These are phyloP conservation scores for Nephrotoma guestfalica DNA, from an alignment of 2,888 invertebrate genomes.

Conservation along the genomic window DNA sequence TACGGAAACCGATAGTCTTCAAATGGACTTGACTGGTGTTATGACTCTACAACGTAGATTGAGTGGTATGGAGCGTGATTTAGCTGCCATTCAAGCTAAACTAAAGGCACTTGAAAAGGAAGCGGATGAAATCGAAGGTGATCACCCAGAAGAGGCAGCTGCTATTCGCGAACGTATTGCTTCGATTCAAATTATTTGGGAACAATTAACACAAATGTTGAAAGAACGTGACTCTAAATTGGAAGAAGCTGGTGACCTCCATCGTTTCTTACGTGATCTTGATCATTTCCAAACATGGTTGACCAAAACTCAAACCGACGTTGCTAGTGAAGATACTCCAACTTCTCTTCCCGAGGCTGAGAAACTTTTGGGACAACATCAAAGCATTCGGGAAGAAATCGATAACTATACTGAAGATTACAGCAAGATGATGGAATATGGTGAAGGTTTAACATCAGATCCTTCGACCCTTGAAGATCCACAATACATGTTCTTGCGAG, in stretches of 20 bases:
- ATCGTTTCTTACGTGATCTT: constrained; percentile 92
- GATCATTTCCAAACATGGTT: constrained; percentile 99
- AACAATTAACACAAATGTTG: constrained; percentile 89
- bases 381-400: constrained; percentile 97
- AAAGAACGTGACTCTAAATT: constrained; percentile 96
- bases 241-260: constrained; percentile 97
- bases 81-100: constrained; percentile 97
- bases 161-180: constrained; percentile 79
- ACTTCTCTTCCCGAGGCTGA: constrained; percentile 91
- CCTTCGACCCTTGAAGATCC: constrained; percentile 86
- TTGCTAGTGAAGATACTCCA: constrained; percentile 92
- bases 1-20: constrained; percentile 93
- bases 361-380: constrained; percentile 91
- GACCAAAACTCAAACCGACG: constrained; percentile 97
- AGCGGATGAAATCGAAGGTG: constrained; percentile 78
- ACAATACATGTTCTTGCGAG: constrained; percentile 99
- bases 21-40: constrained; percentile 96
- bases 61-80: constrained; percentile 96
- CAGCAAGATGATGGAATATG: constrained; percentile 99
- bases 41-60: constrained; percentile 95
- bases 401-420: constrained; percentile 98
- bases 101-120: constrained; percentile 87
- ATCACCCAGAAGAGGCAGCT: constrained; percentile 90
- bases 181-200: constrained; percentile 90
- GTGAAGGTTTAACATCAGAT: constrained; percentile 82